A percentile compares a stretch with the other conserved stretches of the same genome.
Evolutionary conservation across 2,113 vertebrate genomes (phyloP).

Genomic region (Corythoichthys haematopterus): DNA sequence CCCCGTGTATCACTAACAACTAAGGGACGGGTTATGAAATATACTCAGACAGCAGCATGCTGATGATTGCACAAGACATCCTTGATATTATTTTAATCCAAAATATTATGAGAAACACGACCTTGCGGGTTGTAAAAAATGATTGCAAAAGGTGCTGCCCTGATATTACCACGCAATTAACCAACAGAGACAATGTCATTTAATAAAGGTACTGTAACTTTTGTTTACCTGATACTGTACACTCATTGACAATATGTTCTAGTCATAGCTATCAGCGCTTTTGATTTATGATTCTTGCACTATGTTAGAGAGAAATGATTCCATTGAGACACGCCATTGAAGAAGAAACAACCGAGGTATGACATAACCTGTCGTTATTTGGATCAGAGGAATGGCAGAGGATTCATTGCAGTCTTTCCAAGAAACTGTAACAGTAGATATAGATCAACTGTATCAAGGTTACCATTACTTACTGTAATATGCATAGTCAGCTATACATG

Average conservation of each 20-base stretch:
- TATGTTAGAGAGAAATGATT: constrained; percentile 8
- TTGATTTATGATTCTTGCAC: constrained; percentile 34
- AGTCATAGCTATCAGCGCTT: constrained; percentile 25
- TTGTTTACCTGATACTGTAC: constrained; percentile 6
- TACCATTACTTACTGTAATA: background rate
- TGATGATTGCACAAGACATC: constrained; percentile 34
- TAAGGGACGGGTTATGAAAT: constrained; percentile 34
- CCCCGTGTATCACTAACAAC: constrained; percentile 5
- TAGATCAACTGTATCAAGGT: background rate
- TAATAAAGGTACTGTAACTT: background rate
- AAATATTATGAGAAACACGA: constrained; percentile 61
- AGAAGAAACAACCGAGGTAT: background rate
- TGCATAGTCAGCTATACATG: background rate
- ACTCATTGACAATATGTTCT: constrained; percentile 22
- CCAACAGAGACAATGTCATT: constrained; percentile 6
- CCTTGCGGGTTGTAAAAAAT: constrained; percentile 27
- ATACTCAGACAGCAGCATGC: constrained; percentile 25
- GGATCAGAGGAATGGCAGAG: background rate
- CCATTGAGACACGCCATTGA: background rate
- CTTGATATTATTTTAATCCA: constrained; percentile 52
- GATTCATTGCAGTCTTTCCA: constrained; percentile 1
- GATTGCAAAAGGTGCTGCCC: background rate
- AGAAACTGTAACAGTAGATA: background rate
- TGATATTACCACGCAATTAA: constrained; percentile 12
- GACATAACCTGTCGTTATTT: background rate